Evolutionary conservation across 2,797 vertebrate genomes (phyloP).

Genomic region (Chiroxiphia lanceolata): DNA sequence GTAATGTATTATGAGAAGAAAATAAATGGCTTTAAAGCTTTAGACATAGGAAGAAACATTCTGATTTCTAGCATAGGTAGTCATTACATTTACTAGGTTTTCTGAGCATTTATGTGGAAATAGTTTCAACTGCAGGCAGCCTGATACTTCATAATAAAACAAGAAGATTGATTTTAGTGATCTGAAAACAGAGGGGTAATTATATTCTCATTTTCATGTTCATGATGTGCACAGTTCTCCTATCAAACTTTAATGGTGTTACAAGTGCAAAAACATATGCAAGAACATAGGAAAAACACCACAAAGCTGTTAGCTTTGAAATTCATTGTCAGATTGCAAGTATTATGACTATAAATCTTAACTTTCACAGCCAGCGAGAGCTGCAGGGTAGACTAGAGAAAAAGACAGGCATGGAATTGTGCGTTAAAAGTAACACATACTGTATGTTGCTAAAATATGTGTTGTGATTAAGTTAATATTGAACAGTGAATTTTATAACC

Average conservation of each 20-base stretch:
- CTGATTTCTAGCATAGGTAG: background rate
- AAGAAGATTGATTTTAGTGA: constrained; percentile 56
- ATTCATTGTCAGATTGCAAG: constrained; percentile 51
- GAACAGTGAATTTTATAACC: constrained; percentile 7
- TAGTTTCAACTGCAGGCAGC: background rate
- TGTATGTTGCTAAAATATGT: constrained; percentile 35
- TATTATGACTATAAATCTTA: constrained; percentile 44
- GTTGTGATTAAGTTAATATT: constrained; percentile 46
- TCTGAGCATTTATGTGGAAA: background rate
- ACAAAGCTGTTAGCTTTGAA: constrained; percentile 40
- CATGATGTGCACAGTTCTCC: constrained; percentile 52
- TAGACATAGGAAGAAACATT: background rate
- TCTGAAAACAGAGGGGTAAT: constrained; percentile 58
- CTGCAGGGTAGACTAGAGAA: constrained; percentile 38
- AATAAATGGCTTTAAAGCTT: constrained; percentile 4
- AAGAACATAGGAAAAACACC: constrained; percentile 29
- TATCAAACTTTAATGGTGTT: constrained; percentile 59
- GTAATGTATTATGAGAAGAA: background rate
- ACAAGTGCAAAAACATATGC: constrained; percentile 45
- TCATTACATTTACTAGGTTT: background rate
- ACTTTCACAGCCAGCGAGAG: constrained; percentile 7
- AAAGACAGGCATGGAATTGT: background rate
- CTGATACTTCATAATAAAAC: constrained; percentile 31
- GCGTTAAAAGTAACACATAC: background rate
- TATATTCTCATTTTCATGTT: constrained; percentile 61